Evolutionary conservation across 2,888 invertebrate genomes (phyloP).

Genomic region (Corythucha ciliata): DNA sequence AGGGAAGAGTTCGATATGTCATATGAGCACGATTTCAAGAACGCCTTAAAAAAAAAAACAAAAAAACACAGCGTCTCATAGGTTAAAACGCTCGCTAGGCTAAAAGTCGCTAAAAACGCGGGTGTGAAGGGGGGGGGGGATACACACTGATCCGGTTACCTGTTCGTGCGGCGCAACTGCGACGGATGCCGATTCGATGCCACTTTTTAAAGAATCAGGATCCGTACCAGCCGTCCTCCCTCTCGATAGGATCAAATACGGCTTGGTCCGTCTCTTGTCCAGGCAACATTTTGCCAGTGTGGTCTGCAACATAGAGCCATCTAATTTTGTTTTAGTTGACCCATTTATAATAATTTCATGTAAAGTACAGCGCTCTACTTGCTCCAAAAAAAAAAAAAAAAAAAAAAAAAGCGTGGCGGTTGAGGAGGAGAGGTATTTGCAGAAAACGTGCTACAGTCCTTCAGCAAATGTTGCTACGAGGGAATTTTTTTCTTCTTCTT

Average conservation of each 20-base stretch:
- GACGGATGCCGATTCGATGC: conserved; percentile 28
- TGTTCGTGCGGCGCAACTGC: conserved; percentile 19
- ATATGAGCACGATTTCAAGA: conserved; percentile 23
- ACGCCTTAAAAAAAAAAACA: conserved; percentile 15
- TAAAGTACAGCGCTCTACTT: no score
- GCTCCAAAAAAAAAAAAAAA: no score
- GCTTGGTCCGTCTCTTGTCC: conserved; percentile 39
- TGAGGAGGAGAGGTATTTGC: no score
- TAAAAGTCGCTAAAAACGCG: no score
- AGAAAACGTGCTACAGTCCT: no score
- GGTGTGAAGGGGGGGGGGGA: no score
- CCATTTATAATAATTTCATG: not conserved
- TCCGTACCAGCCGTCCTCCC: conserved; percentile 26
- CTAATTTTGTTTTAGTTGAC: conserved; percentile 23
- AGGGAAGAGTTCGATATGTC: conserved; percentile 44
- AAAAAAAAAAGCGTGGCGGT: not conserved
- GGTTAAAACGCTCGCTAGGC: no score
- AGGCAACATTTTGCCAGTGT: conserved; percentile 32
- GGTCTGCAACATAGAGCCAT: conserved; percentile 32
- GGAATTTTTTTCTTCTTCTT: no score
- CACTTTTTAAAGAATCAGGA: conserved; percentile 28
- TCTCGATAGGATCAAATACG: conserved; percentile 52
- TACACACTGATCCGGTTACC: no score
- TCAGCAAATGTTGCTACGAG: no score
- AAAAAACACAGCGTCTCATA: not conserved